Conservation (phyloP, 2,797 vertebrate genomes). For the Capromys pilorides region DNA sequence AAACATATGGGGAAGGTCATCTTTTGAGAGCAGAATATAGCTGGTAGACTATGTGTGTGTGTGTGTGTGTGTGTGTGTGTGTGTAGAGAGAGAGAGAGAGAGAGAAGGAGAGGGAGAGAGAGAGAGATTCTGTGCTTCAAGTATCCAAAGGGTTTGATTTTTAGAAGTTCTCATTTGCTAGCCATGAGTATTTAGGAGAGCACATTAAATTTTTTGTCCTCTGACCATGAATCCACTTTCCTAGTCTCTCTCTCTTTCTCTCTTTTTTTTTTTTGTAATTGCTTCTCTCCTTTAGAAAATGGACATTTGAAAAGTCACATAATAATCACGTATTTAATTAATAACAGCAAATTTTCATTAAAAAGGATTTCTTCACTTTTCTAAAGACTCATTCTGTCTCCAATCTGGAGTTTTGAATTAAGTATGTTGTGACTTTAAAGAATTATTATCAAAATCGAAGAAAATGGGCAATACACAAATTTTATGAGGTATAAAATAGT, state of each 20-base stretch:
- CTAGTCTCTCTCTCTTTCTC: not conserved
- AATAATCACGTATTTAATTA: constrained; percentile 59
- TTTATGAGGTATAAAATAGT: constrained; percentile 28
- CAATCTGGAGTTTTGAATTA: constrained; percentile 8
- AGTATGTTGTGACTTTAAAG: constrained; percentile 14
- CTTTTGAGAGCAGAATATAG: constrained; percentile 66
- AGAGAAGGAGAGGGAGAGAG: too few species aligned
- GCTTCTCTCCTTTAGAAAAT: constrained; percentile 52
- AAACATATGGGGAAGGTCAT: constrained; percentile 75
- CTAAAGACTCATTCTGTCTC: constrained; percentile 61
- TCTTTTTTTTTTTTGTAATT: constrained; percentile 53
- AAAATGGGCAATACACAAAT: not conserved
- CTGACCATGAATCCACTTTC: constrained; percentile 19
- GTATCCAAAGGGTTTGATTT: constrained; percentile 55
- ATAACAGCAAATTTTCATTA: not conserved
- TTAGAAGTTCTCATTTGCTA: constrained; percentile 62
- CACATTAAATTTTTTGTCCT: constrained; percentile 40
- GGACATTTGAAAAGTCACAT: constrained; percentile 45
- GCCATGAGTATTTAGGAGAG: constrained; percentile 48
- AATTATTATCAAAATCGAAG: constrained; percentile 35
- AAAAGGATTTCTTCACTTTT: constrained; percentile 43
- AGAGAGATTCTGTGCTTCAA: not conserved
- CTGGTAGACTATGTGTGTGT: not conserved
- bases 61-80: not conserved
- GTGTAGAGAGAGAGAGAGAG: not conserved